A percentile compares a stretch with the other conserved stretches of the same genome.
phyloP scores from a whole-genome alignment of 2,113 vertebrate genomes.

The Plectropomus leopardus region DNA sequence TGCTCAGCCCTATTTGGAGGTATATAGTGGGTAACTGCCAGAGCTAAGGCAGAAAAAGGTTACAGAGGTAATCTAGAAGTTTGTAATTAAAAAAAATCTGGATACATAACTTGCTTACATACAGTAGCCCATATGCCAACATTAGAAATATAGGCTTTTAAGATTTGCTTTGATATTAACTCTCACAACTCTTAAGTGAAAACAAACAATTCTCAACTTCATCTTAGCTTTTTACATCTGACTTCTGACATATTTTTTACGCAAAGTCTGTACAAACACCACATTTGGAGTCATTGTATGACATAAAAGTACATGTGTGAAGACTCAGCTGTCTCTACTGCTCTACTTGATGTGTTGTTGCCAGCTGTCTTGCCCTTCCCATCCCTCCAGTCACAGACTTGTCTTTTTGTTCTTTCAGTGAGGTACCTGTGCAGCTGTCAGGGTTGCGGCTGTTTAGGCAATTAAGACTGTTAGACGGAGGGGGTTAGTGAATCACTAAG shows the following conservation, averaged over 20 bases:
- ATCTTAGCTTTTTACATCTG: background rate
- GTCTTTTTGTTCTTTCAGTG: conserved; percentile 56
- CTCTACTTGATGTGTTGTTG: background rate
- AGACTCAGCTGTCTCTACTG: background rate
- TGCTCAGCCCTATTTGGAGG: no score
- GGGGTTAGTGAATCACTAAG: conserved; percentile 68
- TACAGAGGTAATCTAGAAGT: no score
- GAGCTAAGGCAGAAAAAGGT: no score
- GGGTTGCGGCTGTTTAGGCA: conserved; percentile 77
- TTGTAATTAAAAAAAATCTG: background rate
- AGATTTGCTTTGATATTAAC: background rate
- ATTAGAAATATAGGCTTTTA: background rate
- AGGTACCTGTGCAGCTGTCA: conserved; percentile 82
- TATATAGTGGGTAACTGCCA: no score
- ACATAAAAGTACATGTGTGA: background rate
- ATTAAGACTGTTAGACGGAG: conserved; percentile 70
- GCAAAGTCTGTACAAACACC: background rate
- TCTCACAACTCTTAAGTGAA: no score
- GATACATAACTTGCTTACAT: background rate
- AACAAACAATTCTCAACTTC: background rate
- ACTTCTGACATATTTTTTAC: conserved; percentile 1
- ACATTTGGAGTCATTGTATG: background rate
- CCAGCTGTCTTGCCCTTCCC: conserved; percentile 47
- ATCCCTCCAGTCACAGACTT: conserved; percentile 20
- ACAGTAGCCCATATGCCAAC: no score